Evolutionary conservation across 2,797 vertebrate genomes (phyloP).

Genomic region (Crenichthys baileyi): DNA sequence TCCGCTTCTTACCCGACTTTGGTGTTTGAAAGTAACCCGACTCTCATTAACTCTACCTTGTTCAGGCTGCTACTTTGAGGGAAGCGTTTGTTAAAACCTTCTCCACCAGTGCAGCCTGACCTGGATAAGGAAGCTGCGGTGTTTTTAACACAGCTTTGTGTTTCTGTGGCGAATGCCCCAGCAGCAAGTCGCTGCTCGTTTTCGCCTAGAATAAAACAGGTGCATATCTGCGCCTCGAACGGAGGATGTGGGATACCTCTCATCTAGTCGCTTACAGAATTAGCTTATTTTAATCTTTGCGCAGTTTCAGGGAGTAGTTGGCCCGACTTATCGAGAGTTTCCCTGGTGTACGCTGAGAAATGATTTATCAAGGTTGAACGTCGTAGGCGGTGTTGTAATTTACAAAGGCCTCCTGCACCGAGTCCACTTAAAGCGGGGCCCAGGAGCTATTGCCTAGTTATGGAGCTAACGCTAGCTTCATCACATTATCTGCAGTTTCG

Average conservation of each 20-base stretch:
- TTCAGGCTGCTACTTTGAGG: neutral
- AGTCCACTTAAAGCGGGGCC: constrained; percentile 48
- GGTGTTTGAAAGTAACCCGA: constrained; percentile 29
- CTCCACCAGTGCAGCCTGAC: neutral
- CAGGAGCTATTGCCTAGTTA: constrained; percentile 47
- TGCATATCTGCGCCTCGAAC: constrained; percentile 67
- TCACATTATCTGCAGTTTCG: neutral
- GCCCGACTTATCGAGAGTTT: neutral
- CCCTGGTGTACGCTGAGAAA: neutral
- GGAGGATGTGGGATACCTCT: constrained; percentile 18
- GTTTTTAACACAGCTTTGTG: constrained; percentile 11
- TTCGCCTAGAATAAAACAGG: constrained; percentile 77
- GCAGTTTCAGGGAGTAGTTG: neutral
- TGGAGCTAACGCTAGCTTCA: constrained; percentile 45
- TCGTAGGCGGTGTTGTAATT: constrained; percentile 41
- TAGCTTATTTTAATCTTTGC: neutral
- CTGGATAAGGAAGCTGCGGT: neutral
- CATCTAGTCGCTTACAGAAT: neutral
- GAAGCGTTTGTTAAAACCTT: neutral
- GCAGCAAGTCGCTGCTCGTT: constrained; percentile 20
- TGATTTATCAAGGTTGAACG: constrained; percentile 53
- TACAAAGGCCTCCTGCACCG: constrained; percentile 52
- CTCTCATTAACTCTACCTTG: neutral
- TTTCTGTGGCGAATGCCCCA: constrained; percentile 36
- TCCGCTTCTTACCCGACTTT: constrained; percentile 31